A percentile compares a stretch with the other conserved stretches of the same genome.
Conservation (phyloP, 2,113 vertebrate genomes). For the Plotosus lineatus region DNA sequence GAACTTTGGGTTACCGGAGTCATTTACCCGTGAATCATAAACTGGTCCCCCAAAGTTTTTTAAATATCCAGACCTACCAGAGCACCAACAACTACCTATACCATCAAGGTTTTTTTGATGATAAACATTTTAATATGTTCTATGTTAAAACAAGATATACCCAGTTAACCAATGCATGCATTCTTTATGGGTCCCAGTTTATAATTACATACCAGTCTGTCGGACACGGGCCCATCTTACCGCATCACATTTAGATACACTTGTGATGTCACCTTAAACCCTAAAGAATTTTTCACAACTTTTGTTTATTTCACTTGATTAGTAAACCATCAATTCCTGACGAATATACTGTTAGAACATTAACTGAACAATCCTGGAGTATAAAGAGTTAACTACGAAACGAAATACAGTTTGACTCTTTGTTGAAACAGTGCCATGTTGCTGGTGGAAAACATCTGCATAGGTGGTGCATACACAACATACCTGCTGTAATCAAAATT, state of each 20-base stretch:
- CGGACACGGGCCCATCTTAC: too few relatives aligned
- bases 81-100: neutral
- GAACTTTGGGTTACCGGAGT: too few relatives aligned
- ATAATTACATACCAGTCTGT: too few relatives aligned
- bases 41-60: too few relatives aligned
- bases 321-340: neutral
- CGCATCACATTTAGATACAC: neutral
- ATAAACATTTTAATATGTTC: neutral
- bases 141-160: neutral
- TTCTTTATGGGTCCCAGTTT: too few relatives aligned
- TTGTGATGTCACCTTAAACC: neutral
- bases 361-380: neutral
- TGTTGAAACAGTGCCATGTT: neutral
- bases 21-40: too few relatives aligned
- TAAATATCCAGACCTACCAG: neutral
- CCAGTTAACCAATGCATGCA: too few relatives aligned
- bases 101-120: neutral
- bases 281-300: neutral
- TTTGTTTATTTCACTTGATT: neutral
- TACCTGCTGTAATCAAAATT: neutral
- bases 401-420: neutral
- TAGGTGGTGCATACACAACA: slow-evolving; percentile 7
- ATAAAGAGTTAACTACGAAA: neutral
- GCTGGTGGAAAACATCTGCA: neutral
- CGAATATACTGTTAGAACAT: neutral